Evolutionary conservation across 2,797 vertebrate species (phyloP), one percentile per base, ranked within the genome.

Genomic region (Menidia menidia): DNA sequence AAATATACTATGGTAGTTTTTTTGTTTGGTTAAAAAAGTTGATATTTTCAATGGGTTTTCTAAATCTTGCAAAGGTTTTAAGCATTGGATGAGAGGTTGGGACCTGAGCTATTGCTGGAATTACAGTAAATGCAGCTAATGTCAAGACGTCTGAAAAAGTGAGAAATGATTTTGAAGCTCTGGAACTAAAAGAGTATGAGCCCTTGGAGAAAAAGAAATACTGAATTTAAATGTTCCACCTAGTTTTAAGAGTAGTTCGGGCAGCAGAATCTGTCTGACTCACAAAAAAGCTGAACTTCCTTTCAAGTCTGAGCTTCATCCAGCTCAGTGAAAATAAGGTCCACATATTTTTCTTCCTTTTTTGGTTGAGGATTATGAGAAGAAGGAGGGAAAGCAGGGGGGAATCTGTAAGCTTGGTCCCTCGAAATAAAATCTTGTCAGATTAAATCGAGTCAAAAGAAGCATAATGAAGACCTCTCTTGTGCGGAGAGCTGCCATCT

Each of bases 371-470:
- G 93, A 93, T 93, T 92, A 92, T 64, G 77, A 79, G 67, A 75
- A 70, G 64, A 43, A 51, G 57, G 51, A 18, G 44, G 63, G 48
- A 11, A 31, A 30, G 58, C 48, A 43, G 9, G 41, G 31, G 9
- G 11, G 45, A 84, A 73, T 82, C 80, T 89, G 86, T 88, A 87
- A 92, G 87, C 87, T 77, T 73, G 67, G 82, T 74, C 84, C 87
- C 75, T 83, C 72, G 83, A 92, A 90, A 89, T 81, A 85, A 87
- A 92, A 93, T 87, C 86, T 85, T 91, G 89, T 92, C 91, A 91
- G 88, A 92, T 92, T 88, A 91, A 90, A 92, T 93, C 69, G 88
- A 86, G 87, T 64, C 88, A 84, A 87, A 88, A 87, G 81, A 80
- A 82, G 87, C 72, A 84, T 88, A 88, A 91, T 89, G 80, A 89